Base-by-base conservation (phyloP, 2,113 vertebrate genomes). In the Marmota monax region DNA sequence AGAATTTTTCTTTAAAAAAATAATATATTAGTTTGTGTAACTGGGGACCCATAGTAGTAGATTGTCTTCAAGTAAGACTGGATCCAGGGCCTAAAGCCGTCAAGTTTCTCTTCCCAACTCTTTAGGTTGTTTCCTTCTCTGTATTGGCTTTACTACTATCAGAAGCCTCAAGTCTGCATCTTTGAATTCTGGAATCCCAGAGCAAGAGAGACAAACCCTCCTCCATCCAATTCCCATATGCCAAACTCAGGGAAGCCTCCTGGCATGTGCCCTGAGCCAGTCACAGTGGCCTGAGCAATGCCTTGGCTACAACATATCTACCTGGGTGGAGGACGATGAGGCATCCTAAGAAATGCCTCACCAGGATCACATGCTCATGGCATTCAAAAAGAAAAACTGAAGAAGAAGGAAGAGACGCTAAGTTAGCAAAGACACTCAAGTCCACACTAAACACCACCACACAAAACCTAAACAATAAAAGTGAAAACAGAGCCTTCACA, bases 171-270 rank as follows among this genome's bases (percentile, higher is more conserved):
- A 32, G 34, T 56, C 74, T 83, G 39, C 53, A 42, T 69, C 85
- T 88, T 65, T 76, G 90, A 42, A 84, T 27, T 27, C 29, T 90
- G 56, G 67, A 90, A 82, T 58, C 42, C 48, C 74, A 90, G 73
- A 77, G 48, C 85, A 56, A 74, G 27, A 82, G 5, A 82, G 69
- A 42, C 1, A 23, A 69, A 5, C 39, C 2, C 0, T 95, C 65
- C 73, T 80, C 53, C 32, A 18, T 88, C n/a, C 14, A 20, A 22
- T 87, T 95, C 88, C 56, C 20, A 9, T 79, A 42, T 16, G 42
- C 23, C 72, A 94, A 63, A 58, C 32, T 76, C 79, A 67, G 13
- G 7, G 69, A 56, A 61, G 17, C 13, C 72, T 48, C 5, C 7
- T 16, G 32, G 65, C 23, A 1, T 16, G 1, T 74, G 53, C n/a